Conservation (phyloP, 2,797 vertebrate genomes). For the Schizothorax lantsangensis region DNA sequence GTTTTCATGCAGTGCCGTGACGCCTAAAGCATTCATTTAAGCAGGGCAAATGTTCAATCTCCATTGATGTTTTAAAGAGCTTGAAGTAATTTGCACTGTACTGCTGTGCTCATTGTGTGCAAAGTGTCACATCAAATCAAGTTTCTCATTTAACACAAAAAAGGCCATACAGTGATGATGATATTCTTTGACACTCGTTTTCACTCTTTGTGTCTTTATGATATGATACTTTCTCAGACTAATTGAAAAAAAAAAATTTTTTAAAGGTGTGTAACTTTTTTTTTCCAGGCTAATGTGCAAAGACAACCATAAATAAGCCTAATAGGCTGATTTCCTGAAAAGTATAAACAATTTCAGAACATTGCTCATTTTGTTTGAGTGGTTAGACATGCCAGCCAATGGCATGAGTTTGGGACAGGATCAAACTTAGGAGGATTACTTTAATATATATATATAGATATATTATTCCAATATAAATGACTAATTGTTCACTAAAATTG, state of each 20-base stretch:
- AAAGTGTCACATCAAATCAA: constrained; percentile 11
- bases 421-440: not conserved
- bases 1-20: constrained; percentile 23
- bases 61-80: constrained; percentile 8
- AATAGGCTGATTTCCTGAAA: not conserved
- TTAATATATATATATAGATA: not conserved
- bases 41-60: constrained; percentile 20
- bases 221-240: not conserved
- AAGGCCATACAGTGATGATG: not conserved
- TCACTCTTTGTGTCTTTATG: not conserved
- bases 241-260: not conserved
- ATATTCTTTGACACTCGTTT: not conserved
- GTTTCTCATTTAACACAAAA: not conserved
- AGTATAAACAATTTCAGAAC: not conserved
- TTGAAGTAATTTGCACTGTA: constrained; percentile 20
- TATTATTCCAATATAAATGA: not conserved
- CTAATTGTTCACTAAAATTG: not conserved
- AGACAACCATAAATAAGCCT: not conserved
- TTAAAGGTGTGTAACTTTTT: not conserved
- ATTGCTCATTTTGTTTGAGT: not conserved
- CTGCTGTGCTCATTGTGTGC: not conserved
- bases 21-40: constrained; percentile 15
- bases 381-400: not conserved
- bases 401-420: not conserved
- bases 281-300: not conserved